Evolutionary conservation across 2,113 vertebrate species (phyloP).

Genomic region (Tragelaphus buxtoni): DNA sequence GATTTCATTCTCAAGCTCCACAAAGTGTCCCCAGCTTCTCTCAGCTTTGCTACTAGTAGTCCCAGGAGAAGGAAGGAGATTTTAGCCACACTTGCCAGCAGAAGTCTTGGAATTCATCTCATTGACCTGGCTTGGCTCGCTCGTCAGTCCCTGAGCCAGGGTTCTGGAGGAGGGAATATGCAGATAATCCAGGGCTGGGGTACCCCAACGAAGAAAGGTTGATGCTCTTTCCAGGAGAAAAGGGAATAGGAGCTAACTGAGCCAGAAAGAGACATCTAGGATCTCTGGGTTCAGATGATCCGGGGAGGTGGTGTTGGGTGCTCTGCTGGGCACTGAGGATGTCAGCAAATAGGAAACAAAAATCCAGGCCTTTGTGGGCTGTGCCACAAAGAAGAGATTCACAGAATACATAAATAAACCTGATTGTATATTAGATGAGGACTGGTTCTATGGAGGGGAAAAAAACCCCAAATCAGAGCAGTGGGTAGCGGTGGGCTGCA

Average conservation of each 20-base stretch:
- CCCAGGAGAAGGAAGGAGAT: neutral
- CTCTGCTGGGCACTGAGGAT: neutral
- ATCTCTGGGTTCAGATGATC: neutral
- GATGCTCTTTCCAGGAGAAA: neutral
- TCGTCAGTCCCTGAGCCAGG: neutral
- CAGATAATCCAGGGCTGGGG: neutral
- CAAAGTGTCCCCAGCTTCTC: neutral
- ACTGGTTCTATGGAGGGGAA: neutral
- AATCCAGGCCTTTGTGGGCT: neutral
- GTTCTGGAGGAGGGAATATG: neutral
- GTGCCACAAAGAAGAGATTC: neutral
- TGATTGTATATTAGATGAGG: neutral
- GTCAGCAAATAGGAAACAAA: neutral
- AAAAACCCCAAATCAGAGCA: neutral
- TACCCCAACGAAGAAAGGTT: neutral
- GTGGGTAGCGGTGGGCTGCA: neutral
- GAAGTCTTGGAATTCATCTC: neutral
- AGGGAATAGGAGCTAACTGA: neutral
- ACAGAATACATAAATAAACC: neutral
- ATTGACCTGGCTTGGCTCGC: neutral
- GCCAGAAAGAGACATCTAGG: neutral
- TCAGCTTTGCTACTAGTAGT: neutral
- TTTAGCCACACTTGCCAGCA: neutral
- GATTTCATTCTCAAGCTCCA: neutral
- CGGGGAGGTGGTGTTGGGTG: fast-evolving